Base-by-base conservation (phyloP, 2,113 vertebrate genomes). In the Rhinolophus ferrumequinum region DNA sequence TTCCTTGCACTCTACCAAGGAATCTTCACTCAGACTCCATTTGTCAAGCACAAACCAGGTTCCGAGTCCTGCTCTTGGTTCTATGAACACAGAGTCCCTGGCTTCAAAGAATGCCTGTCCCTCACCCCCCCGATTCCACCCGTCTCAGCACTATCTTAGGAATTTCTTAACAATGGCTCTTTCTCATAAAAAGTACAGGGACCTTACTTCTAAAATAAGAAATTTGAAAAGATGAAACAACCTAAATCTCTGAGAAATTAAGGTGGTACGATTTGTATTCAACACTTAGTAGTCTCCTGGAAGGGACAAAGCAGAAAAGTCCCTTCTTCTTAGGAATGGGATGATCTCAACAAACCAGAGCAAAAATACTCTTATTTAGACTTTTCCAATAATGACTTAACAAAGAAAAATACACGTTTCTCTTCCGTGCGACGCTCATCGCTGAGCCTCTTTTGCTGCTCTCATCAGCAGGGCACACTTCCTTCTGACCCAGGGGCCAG, bases 161-260 rank as follows among this genome's bases (percentile, higher is more conserved):
- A 16, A 54, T 26, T 64, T 77, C 91, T 67, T 24, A 76, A 35
- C 12, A 90, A 38, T 79, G 69, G n/a, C 4, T 70, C 47, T 75
- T 70, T 87, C 38, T 81, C 64, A 84, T 22, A 67, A 66, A 72
- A 97, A 26, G 22, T 28, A 3, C 15, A 86, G 50, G 54, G 18
- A 54, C 47, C 21, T 75, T 47, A 84, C 24, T 69, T 85, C 58
- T 56, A 88, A 97, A 95, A 83, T 54, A 93, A 67, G 41, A 76
- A 73, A 58, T 44, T 92, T 70, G 50, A 44, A 85, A 88, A 93
- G 35, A 88, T 47, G 8, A 76, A 92, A 85, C 35, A 58, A 60
- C n/a, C 22, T 21, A 86, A 77, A 52, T n/a, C 50, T 33, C 14
- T 52, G 60, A 35, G 60, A 69, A 80, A 77, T 70, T 30, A 76